phyloP scores from a whole-genome alignment of 2,888 invertebrate species.

The Pterostichus madidus region DNA sequence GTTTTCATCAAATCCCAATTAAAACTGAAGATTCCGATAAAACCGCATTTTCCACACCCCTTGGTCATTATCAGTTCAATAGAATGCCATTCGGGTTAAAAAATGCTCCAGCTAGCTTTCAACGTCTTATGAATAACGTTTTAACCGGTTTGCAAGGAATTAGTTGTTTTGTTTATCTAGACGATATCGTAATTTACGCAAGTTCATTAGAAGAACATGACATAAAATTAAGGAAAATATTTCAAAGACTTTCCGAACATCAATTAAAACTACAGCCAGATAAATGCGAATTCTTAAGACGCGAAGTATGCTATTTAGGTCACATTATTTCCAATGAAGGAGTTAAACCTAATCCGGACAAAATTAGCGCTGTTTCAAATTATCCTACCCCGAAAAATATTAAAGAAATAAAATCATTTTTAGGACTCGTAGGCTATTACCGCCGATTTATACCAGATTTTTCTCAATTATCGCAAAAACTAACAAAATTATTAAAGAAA shows the following conservation, averaged over 20 bases:
- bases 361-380: constrained; percentile 68
- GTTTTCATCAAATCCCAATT: constrained; percentile 63
- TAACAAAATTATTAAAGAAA: constrained; percentile 61
- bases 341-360: constrained; percentile 68
- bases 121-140: constrained; percentile 72
- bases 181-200: constrained; percentile 73
- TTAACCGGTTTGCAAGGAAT: constrained; percentile 70
- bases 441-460: constrained; percentile 67
- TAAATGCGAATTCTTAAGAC: constrained; percentile 69
- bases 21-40: constrained; percentile 66
- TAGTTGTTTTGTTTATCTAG: constrained; percentile 73
- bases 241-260: constrained; percentile 52
- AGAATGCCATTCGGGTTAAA: constrained; percentile 71
- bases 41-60: constrained; percentile 69
- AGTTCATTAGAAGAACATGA: constrained; percentile 70
- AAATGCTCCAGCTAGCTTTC: constrained; percentile 71
- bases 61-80: constrained; percentile 70
- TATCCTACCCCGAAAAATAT: constrained; percentile 68
- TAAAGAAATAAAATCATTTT: constrained; percentile 64
- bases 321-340: constrained; percentile 69
- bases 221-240: constrained; percentile 66
- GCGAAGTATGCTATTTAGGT: constrained; percentile 67
- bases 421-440: constrained; percentile 66
- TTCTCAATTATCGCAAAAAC: constrained; percentile 62
- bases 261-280: constrained; percentile 68